Percentiles rank a stretch among this genome's conserved stretches.
Evolutionary conservation across 2,888 invertebrate genomes (phyloP).

Genomic region (Pheosia tremula): DNA sequence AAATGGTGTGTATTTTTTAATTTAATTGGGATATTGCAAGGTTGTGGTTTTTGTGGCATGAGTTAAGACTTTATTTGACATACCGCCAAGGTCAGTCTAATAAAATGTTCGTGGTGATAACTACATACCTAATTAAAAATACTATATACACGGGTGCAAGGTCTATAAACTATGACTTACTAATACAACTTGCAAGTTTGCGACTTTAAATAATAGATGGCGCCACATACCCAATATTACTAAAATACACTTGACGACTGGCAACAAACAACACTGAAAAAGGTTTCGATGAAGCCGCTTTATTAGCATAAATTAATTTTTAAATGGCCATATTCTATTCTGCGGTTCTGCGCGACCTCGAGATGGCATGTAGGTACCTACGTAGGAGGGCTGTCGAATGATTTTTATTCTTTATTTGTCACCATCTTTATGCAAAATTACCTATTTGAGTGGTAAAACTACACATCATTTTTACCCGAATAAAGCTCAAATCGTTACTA

Average conservation of each 20-base stretch:
- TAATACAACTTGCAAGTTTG: background rate
- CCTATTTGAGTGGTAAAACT: no score
- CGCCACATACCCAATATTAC: constrained; percentile 27
- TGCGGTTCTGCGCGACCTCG: constrained; percentile 53
- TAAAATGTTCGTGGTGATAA: no score
- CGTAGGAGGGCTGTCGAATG: constrained; percentile 10
- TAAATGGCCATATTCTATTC: constrained; percentile 45
- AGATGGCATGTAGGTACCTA: constrained; percentile 37
- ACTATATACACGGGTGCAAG: no score
- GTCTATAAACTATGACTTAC: no score
- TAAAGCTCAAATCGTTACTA: no score
- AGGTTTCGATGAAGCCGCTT: constrained; percentile 47
- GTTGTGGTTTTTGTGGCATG: no score
- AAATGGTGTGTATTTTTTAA: background rate
- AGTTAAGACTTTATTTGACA: no score
- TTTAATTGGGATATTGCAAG: no score
- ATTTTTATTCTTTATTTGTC: background rate
- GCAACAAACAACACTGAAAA: constrained; percentile 8
- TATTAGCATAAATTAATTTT: constrained; percentile 61
- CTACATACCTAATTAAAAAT: no score
- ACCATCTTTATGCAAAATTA: no score
- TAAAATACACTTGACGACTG: background rate
- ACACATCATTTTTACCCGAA: no score
- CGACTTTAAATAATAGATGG: constrained; percentile 41
- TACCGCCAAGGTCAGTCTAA: no score